Evolutionary conservation across 2,888 invertebrate species (phyloP), one percentile per base, ranked within the genome.

Genomic region (Macaria notata): DNA sequence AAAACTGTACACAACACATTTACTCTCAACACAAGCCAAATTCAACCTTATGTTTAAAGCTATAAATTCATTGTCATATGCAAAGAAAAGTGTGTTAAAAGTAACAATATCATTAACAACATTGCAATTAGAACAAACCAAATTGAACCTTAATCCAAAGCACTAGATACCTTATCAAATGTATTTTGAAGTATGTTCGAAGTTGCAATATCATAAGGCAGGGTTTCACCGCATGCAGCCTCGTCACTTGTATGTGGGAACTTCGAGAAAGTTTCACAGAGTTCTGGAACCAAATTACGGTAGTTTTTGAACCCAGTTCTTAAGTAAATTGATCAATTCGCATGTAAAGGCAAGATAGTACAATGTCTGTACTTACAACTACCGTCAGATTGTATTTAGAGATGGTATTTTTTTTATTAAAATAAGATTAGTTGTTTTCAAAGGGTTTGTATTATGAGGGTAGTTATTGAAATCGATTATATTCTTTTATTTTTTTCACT

Each of bases 181-280:
- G 56, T 42, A 55, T 31, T 47, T 30, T 36, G 19, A 46, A 47
- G 46, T 58, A 48, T 49, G 54, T 61, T 44, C 39, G 49, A 68
- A 69, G 56, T 66, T 66, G 62, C 68, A 70, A 65, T 68, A 67
- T 68, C 58, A 62, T 70, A 70, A 70, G 68, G 69, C 67, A 69
- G 61, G 52, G 61, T 67, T 63, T 65, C 62, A 58, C 61, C 59
- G 70, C 70, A 69, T 69, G 68, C 65, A 64, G 61, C 59, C 44
- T 64, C 72, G 72, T 69, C 71, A 63, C 68, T 64, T 51, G 63
- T 54, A 66, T 52, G 61, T 46, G 19, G 33, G 39, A 66, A 72
- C 61, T 73, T 73, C 54, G 58, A 33, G 44, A 58, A 73, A 71
- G 63, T 75, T 72, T 61, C 65, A 31, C 31, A n/a, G 64, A 65